Evolutionary conservation across 2,113 vertebrate species (phyloP).

Genomic region (Oryzias curvinotus): DNA sequence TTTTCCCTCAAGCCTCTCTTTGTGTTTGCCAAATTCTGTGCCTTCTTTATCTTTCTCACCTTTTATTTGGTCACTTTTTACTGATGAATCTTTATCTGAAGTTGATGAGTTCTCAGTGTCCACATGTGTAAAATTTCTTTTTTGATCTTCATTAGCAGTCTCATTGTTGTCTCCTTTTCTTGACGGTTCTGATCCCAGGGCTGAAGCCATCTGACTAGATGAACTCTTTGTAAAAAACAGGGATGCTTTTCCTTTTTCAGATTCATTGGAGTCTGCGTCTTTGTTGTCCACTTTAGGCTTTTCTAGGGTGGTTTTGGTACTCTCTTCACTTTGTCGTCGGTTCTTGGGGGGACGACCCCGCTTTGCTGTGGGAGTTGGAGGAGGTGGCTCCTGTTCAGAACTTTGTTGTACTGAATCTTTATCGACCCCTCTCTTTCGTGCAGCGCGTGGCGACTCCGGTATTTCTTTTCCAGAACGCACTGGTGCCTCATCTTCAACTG

Average conservation of each 20-base stretch:
- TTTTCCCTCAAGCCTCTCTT: conserved; percentile 59
- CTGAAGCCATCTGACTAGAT: conserved; percentile 62
- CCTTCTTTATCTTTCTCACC: conserved; percentile 64
- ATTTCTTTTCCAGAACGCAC: conserved; percentile 82
- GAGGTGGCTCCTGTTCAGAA: conserved; percentile 70
- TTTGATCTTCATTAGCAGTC: conserved; percentile 64
- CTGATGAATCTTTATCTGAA: conserved; percentile 53
- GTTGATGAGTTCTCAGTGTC: conserved; percentile 44
- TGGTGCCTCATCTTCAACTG: conserved; percentile 83
- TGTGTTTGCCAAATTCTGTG: conserved; percentile 63
- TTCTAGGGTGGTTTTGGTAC: conserved; percentile 77
- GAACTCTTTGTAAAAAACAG: conserved; percentile 75
- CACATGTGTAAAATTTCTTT: conserved; percentile 62
- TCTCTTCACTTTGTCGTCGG: conserved; percentile 82
- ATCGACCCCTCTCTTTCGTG: conserved; percentile 84
- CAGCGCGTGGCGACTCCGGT: conserved; percentile 81
- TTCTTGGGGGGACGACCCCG: conserved; percentile 92
- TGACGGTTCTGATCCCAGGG: conserved; percentile 60
- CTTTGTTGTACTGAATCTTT: conserved; percentile 76
- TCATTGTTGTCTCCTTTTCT: conserved; percentile 85
- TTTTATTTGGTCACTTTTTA: conserved; percentile 71
- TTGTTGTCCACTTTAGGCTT: conserved; percentile 78
- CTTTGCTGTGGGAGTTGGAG: conserved; percentile 72
- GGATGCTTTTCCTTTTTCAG: conserved; percentile 74
- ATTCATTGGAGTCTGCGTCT: conserved; percentile 84